Evolutionary conservation across 2,797 vertebrate genomes (phyloP).

Genomic region (Clarias pachynema): DNA sequence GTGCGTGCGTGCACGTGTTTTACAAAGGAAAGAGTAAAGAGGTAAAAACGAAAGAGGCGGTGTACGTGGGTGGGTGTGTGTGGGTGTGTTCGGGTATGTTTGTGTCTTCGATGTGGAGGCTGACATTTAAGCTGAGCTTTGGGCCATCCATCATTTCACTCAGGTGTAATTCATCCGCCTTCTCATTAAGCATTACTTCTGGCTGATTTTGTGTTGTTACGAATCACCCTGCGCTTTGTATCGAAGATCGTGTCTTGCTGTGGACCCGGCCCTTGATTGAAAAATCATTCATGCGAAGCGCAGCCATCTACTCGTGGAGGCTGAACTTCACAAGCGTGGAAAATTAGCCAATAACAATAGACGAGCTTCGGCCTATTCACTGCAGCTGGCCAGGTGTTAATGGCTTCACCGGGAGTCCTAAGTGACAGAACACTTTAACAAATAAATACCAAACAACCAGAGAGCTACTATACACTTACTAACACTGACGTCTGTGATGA

Average conservation of each 20-base stretch:
- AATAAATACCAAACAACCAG: background rate
- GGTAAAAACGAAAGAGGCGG: background rate
- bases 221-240: slow-evolving; percentile 16
- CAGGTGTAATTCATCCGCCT: slow-evolving; percentile 14
- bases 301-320: slow-evolving; percentile 13
- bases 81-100: too few relatives aligned
- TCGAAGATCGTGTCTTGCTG: slow-evolving; percentile 15
- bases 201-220: background rate
- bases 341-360: slow-evolving; percentile 28
- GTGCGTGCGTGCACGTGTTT: slow-evolving; percentile 27
- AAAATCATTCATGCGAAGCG: slow-evolving; percentile 44
- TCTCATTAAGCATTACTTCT: slow-evolving; percentile 20
- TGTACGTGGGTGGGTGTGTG: background rate
- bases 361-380: slow-evolving; percentile 64
- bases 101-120: background rate
- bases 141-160: slow-evolving; percentile 31
- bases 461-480: background rate
- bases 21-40: background rate
- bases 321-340: slow-evolving; percentile 16
- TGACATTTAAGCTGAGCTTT: slow-evolving; percentile 3
- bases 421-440: background rate
- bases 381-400: slow-evolving; percentile 67
- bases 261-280: slow-evolving; percentile 23
- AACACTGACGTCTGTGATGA: background rate
- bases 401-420: slow-evolving; percentile 49